Conservation (phyloP, 2,797 vertebrate genomes). For the Takifugu rubripes region DNA sequence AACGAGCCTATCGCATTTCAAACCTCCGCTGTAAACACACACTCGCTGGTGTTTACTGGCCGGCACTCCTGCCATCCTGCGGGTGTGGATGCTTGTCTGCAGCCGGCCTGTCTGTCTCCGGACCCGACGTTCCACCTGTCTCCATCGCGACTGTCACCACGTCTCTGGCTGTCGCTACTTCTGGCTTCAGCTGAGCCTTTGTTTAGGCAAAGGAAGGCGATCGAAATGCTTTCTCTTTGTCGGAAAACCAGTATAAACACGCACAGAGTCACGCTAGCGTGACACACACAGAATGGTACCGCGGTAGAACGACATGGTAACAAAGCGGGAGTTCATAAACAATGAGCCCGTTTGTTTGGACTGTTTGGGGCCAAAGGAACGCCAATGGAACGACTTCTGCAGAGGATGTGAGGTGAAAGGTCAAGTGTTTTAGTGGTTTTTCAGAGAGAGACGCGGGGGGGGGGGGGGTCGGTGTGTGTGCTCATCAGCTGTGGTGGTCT, state of each 20-base stretch:
- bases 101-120: slow-evolving; percentile 56
- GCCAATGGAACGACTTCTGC: slow-evolving; percentile 62
- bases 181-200: slow-evolving; percentile 51
- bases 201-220: slow-evolving; percentile 63
- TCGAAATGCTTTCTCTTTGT: slow-evolving; percentile 63
- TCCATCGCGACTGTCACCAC: slow-evolving; percentile 19
- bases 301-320: slow-evolving; percentile 49
- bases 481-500: slow-evolving; percentile 50
- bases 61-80: slow-evolving; percentile 12
- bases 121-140: slow-evolving; percentile 47
- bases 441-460: slow-evolving; percentile 17
- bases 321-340: slow-evolving; percentile 64
- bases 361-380: slow-evolving; percentile 35
- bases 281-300: slow-evolving; percentile 13
- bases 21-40: slow-evolving; percentile 41
- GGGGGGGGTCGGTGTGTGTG: slow-evolving; percentile 14
- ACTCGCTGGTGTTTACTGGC: slow-evolving; percentile 35
- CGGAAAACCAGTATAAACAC: slow-evolving; percentile 43
- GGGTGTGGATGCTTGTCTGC: slow-evolving; percentile 46
- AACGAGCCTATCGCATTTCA: slow-evolving; percentile 36
- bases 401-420: slow-evolving; percentile 59
- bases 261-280: slow-evolving; percentile 5
- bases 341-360: slow-evolving; percentile 66
- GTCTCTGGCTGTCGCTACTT: slow-evolving; percentile 26
- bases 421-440: slow-evolving; percentile 67